phyloP scores from a whole-genome alignment of 2,113 vertebrate species.

The Chaetodon trifascialis region DNA sequence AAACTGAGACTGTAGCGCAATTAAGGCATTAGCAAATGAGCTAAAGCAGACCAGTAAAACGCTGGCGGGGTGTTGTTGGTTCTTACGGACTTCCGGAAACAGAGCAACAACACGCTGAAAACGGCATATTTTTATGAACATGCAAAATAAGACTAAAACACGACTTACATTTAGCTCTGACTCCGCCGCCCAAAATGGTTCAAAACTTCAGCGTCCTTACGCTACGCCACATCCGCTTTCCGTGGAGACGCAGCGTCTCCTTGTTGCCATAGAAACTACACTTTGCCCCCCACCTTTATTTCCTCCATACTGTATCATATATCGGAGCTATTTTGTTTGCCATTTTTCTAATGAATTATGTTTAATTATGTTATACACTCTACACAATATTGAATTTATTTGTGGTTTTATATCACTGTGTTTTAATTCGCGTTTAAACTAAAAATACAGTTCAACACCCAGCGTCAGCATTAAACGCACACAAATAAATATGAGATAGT shows the following conservation, averaged over 20 bases:
- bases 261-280: constrained; percentile 63
- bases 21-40: constrained; percentile 26
- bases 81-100: not conserved
- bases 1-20: not conserved
- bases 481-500: too few relatives aligned
- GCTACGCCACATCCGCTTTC: constrained; percentile 78
- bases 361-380: not conserved
- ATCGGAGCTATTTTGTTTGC: not conserved
- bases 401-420: not conserved
- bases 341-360: not conserved
- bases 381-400: not conserved
- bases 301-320: too few relatives aligned
- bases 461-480: not conserved
- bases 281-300: not conserved
- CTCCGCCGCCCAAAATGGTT: constrained; percentile 72
- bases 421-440: not conserved
- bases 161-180: constrained; percentile 12
- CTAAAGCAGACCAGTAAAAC: not conserved
- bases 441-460: not conserved
- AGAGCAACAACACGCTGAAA: not conserved
- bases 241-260: constrained; percentile 24
- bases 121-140: accelerated
- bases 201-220: constrained; percentile 66
- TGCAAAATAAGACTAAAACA: not conserved
- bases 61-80: not conserved